A percentile compares a stretch with the other conserved stretches of the same genome.
phyloP scores from a whole-genome alignment of 2,113 vertebrate species.

The Ciconia maguari region DNA sequence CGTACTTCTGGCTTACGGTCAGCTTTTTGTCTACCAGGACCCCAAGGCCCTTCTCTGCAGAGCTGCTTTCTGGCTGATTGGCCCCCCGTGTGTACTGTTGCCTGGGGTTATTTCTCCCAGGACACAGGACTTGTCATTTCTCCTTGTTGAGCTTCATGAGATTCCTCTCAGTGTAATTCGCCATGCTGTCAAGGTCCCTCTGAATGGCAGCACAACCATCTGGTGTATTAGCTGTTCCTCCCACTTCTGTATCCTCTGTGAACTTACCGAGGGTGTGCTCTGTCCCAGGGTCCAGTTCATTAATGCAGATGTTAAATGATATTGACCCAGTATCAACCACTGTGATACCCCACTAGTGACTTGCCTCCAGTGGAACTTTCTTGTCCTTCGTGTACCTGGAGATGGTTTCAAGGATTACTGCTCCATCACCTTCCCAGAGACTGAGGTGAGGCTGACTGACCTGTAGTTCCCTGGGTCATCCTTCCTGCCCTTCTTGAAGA shows the following conservation, averaged over 20 bases:
- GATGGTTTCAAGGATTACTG: not conserved
- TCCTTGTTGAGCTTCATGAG: not conserved
- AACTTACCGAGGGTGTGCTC: not conserved
- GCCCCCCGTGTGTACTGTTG: not conserved
- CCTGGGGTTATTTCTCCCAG: not conserved
- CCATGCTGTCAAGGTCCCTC: not conserved
- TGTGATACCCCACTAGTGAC: not conserved
- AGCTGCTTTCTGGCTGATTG: not conserved
- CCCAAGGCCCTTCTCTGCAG: not conserved
- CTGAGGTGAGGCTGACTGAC: not conserved
- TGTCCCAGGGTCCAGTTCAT: not conserved
- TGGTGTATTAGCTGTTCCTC: not conserved
- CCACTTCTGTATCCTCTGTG: not conserved
- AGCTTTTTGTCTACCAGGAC: not conserved
- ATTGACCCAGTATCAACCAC: not conserved
- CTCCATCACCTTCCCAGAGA: not conserved
- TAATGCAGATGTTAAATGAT: not conserved
- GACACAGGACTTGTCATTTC: not conserved
- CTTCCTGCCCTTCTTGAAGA: not conserved
- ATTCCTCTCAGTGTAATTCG: not conserved
- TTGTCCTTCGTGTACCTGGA: not conserved
- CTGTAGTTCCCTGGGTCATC: not conserved
- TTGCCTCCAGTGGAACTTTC: not conserved
- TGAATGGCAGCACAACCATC: not conserved
- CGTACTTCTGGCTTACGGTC: not conserved